Evolutionary conservation across 2,888 invertebrate genomes (phyloP), one percentile per base, ranked within the genome.

Genomic region (Tyria jacobaeae): DNA sequence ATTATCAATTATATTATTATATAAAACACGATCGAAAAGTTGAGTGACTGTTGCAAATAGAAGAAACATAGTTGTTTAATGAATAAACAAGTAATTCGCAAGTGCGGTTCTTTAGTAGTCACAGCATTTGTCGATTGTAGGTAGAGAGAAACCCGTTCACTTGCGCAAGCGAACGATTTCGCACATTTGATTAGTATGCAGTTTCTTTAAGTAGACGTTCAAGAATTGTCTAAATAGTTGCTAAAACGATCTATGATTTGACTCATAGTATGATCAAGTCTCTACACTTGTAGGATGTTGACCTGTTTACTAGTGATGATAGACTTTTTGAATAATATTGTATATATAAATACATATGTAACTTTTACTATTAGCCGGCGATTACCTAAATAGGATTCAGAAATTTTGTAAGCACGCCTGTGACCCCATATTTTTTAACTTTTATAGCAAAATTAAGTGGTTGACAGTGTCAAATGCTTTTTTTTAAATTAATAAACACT

Each of bases 151-250:
- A 77, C 72, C 66, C 56, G 62, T 24, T 52, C 47, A 57, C 68
- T 76, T 76, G 73, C 75, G 75, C 67, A 76, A 76, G 49, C 60
- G 24, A 27, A 34, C 65, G 49, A 76, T 72, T 54, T 59, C 63
- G 27, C 39, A 27, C 64, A 52, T 66, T 68, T 62, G 59, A 63
- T 72, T 68, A 59, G 56, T 63, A 62, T 70, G 70, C 73, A 70
- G 75, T 76, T 76, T 76, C 78, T 72, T 76, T 68, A 70, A 60
- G 64, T 60, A 66, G 57, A 57, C 57, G 34, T 50, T 54, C 35
- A 55, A 48, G 44, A 57, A 60, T 64, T 59, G 50, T 15, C 35
- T 47, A 48, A 53, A 59, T 21, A 12, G 47, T 47, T 27, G 4
- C 15, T 14, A 53, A 3, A 25, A 27, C n/a, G 41, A 53, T 6